Evolutionary conservation across 2,888 invertebrate species (phyloP).

Genomic region (Geophilus truncorum): DNA sequence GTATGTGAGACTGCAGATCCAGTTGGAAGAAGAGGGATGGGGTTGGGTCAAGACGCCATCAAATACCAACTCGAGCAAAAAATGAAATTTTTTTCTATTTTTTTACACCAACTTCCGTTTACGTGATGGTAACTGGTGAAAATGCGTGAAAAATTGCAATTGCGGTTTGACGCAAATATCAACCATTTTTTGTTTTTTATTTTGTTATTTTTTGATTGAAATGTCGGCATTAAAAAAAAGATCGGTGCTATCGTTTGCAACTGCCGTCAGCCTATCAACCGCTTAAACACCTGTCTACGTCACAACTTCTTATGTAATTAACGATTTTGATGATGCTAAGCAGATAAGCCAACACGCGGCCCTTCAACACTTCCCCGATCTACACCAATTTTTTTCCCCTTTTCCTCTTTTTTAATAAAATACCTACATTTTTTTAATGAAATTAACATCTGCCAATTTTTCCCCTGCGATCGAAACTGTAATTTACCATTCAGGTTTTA

Average conservation of each 20-base stretch:
- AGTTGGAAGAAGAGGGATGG: not conserved
- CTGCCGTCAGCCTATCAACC: not conserved
- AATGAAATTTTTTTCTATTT: too few species aligned
- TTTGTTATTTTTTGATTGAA: not conserved
- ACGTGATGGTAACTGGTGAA: too few species aligned
- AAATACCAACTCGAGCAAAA: not conserved
- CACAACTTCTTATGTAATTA: slow-evolving; percentile 1
- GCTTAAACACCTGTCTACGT: slow-evolving; percentile 10
- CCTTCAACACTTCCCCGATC: not conserved
- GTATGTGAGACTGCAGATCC: not conserved
- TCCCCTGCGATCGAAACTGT: not conserved
- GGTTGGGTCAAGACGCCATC: not conserved
- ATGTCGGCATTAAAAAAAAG: not conserved
- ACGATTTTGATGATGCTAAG: slow-evolving; percentile 17
- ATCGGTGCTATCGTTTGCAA: not conserved
- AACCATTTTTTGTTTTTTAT: not conserved
- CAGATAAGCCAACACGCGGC: not conserved
- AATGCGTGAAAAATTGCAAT: not conserved
- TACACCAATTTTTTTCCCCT: too few species aligned
- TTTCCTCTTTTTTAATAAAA: too few species aligned
- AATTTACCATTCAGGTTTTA: not conserved
- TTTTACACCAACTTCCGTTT: too few species aligned
- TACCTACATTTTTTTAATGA: not conserved
- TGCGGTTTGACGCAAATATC: not conserved
- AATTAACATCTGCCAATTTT: not conserved